phyloP scores from a whole-genome alignment of 2,113 vertebrate species.

The Hydropotes inermis region DNA sequence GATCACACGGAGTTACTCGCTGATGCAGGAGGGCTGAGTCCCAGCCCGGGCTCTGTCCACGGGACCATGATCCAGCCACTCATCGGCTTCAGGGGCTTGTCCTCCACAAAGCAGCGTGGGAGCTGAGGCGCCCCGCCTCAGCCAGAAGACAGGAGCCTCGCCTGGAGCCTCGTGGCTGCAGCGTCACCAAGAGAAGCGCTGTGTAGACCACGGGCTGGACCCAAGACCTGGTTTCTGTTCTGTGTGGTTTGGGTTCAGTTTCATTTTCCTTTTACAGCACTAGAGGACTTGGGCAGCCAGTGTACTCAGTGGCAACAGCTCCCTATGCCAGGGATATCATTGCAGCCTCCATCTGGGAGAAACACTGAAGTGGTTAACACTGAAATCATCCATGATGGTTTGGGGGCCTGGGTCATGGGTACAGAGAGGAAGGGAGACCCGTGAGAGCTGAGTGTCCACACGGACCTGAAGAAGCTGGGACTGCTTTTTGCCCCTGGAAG shows the following conservation, averaged over 20 bases:
- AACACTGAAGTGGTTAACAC: not conserved
- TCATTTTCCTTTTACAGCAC: not conserved
- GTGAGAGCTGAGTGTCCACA: not conserved
- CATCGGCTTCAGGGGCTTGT: not conserved
- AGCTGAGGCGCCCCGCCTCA: not conserved
- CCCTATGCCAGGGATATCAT: not conserved
- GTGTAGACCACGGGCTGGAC: not conserved
- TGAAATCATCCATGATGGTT: not conserved
- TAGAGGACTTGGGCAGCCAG: not conserved
- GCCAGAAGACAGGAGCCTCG: not conserved
- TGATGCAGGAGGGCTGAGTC: not conserved
- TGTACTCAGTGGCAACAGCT: not conserved
- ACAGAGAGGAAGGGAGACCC: not conserved
- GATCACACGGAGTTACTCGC: not conserved
- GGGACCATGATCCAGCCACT: not conserved
- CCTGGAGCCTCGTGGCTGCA: not conserved
- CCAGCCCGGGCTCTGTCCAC: not conserved
- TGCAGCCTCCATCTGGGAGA: not conserved
- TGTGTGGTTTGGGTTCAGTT: not conserved
- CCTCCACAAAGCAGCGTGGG: not conserved
- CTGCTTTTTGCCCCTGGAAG: not conserved
- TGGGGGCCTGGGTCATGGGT: not conserved
- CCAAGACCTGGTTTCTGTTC: not conserved
- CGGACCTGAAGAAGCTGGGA: not conserved
- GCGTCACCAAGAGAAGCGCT: not conserved